A percentile compares a stretch with the other conserved stretches of the same genome.
phyloP scores from a whole-genome alignment of 2,888 invertebrate genomes.

The Agrotis segetum region DNA sequence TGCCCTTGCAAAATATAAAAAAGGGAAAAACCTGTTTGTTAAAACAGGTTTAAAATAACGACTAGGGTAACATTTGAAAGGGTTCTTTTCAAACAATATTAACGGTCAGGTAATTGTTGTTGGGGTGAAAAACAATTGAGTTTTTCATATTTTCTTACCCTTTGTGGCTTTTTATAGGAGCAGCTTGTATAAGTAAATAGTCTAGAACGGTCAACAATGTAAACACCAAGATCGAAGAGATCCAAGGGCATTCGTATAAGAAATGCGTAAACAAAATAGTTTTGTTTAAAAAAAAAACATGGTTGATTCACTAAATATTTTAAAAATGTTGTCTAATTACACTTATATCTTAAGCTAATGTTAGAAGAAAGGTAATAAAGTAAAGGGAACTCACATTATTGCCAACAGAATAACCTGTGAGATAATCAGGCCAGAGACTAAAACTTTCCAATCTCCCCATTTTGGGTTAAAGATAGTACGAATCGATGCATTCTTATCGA shows the following conservation, averaged over 20 bases:
- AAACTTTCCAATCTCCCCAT: conserved; percentile 25
- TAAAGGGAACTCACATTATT: background rate
- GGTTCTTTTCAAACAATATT: conserved; percentile 41
- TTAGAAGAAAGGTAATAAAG: background rate
- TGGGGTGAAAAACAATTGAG: conserved; percentile 32
- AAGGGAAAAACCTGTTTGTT: conserved; percentile 29
- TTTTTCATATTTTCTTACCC: conserved; percentile 34
- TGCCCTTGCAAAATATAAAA: conserved; percentile 18
- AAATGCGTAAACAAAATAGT: background rate
- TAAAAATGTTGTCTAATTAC: background rate
- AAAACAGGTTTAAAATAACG: conserved; percentile 53
- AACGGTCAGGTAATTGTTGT: conserved; percentile 37
- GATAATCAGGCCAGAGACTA: background rate
- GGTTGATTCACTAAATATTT: background rate
- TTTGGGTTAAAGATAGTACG: conserved; percentile 16
- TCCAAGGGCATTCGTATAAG: background rate
- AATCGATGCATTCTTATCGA: conserved; percentile 35
- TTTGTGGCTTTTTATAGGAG: conserved; percentile 4
- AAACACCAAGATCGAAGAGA: conserved; percentile 5
- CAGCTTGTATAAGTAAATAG: conserved; percentile 15
- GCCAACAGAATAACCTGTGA: background rate
- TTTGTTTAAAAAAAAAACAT: conserved; percentile 1
- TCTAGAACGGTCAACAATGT: conserved; percentile 3
- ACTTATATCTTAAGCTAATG: background rate
- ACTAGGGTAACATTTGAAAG: conserved; percentile 50